Base-by-base conservation (phyloP, 2,888 invertebrate species). In the Orthosia incerta region DNA sequence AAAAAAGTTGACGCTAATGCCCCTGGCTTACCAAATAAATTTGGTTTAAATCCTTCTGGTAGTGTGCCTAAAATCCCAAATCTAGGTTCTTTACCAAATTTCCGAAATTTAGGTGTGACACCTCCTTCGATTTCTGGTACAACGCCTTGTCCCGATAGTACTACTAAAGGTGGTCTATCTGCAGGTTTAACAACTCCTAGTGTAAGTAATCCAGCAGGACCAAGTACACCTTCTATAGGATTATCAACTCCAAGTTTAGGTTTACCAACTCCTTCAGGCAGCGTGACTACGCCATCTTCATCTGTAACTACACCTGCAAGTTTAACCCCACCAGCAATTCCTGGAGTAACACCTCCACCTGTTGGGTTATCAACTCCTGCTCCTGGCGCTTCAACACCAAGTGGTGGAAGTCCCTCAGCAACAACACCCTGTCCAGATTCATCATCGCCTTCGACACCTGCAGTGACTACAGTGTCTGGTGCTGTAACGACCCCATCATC, bases 61-160 rank as follows among this genome's bases (percentile, higher is more conserved):
- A 5, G 23, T 16, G 4, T 23, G 18, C 48, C 73, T n/a, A 48
- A 50, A 7, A 4, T 45, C 0, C 50, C 45, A 45, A 20, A 26
- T 45, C 18, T 11, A 5, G 60, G 60, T 15, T 20, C 20, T 4
- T 9, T 45, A 23, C 74, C 71, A 60, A 39, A 12, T n/a, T 48
- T 50, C 11, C 73, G 57, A 23, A 18, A 31, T 71, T 48, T 4
- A 9, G n/a, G 13, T n/a, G 11, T 0, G 4, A n/a, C 23, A 15
- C 56, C 65, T 31, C 31, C 73, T 16, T 45, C 57, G 39, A n/a
- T 23, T 39, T 71, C 31, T 57, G 20, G 15, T 7, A 23, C 23
- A 0, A 71, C n/a, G 13, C 71, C 67, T 16, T 9, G 16, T 20
- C 12, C 51, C 45, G 3, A 50, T 16, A 26, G 13, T n/a, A n/a